Evolutionary conservation across 2,797 vertebrate species (phyloP).

Genomic region (Furcifer pardalis): DNA sequence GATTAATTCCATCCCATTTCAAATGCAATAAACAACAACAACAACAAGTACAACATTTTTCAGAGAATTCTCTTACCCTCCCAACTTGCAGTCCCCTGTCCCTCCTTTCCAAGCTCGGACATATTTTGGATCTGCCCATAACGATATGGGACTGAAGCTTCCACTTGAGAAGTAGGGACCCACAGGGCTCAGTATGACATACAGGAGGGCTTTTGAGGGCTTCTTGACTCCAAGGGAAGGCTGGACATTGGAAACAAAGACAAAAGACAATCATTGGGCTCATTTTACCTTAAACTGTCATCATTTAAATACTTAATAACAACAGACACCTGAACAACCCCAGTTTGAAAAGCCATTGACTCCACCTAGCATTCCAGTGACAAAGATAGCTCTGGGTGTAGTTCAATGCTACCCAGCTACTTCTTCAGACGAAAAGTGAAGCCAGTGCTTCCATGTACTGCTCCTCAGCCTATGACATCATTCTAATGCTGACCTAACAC

Average conservation of each 20-base stretch:
- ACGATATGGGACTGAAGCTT: constrained; percentile 78
- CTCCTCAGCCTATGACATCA: too few relatives aligned
- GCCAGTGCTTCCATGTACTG: too few relatives aligned
- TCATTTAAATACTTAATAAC: background rate
- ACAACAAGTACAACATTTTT: background rate
- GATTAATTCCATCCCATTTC: too few relatives aligned
- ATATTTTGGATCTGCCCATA: constrained; percentile 90
- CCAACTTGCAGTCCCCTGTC: constrained; percentile 91
- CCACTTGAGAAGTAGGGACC: constrained; percentile 84
- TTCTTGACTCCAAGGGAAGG: constrained; percentile 87
- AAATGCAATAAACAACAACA: too few relatives aligned
- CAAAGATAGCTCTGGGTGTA: too few relatives aligned
- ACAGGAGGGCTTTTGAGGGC: constrained; percentile 82
- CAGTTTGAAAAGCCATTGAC: background rate
- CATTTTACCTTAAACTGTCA: background rate
- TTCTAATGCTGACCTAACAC: too few relatives aligned
- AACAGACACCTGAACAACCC: background rate
- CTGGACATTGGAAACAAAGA: constrained; percentile 65
- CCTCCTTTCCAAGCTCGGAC: constrained; percentile 91
- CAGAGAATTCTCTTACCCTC: constrained; percentile 79
- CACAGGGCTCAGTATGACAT: constrained; percentile 87
- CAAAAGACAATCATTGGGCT: background rate
- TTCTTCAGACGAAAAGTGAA: too few relatives aligned
- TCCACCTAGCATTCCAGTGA: too few relatives aligned
- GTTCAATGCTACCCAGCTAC: too few relatives aligned